Conservation (phyloP, 2,797 vertebrate genomes). For the Myotis findleyi region DNA sequence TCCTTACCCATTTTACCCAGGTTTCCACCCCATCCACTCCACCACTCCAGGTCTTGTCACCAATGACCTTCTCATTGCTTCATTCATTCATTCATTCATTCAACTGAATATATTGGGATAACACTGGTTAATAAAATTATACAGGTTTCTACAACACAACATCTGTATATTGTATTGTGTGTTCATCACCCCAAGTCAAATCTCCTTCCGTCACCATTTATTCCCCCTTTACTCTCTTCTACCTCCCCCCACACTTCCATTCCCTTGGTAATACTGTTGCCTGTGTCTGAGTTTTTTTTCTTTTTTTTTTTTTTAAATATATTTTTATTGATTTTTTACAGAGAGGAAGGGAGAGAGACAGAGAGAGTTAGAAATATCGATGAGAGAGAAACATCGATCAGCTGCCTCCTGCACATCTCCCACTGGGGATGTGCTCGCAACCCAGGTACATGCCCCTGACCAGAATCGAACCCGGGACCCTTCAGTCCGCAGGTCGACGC, state of each 20-base stretch:
- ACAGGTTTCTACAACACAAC: background rate
- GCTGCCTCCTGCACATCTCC: no score
- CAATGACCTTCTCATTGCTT: background rate
- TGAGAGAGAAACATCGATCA: no score
- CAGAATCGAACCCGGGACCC: no score
- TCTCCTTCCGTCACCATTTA: background rate
- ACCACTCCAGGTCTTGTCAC: background rate
- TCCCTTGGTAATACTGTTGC: background rate
- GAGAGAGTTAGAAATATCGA: no score
- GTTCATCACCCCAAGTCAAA: background rate
- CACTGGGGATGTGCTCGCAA: no score
- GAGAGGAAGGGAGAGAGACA: no score
- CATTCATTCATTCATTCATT: background rate
- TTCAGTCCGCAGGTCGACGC: no score
- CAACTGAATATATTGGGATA: background rate
- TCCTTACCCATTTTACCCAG: background rate
- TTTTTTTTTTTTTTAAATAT: no score
- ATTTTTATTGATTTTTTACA: no score
- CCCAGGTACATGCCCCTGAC: no score
- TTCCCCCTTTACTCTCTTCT: background rate
- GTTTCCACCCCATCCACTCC: background rate
- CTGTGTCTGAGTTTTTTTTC: background rate
- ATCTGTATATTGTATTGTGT: background rate
- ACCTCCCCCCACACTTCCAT: background rate
- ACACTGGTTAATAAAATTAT: background rate